These are phyloP conservation scores for Tamandua tetradactyla DNA, from an alignment of 2,797 vertebrate genomes.

Conservation along the genomic window DNA sequence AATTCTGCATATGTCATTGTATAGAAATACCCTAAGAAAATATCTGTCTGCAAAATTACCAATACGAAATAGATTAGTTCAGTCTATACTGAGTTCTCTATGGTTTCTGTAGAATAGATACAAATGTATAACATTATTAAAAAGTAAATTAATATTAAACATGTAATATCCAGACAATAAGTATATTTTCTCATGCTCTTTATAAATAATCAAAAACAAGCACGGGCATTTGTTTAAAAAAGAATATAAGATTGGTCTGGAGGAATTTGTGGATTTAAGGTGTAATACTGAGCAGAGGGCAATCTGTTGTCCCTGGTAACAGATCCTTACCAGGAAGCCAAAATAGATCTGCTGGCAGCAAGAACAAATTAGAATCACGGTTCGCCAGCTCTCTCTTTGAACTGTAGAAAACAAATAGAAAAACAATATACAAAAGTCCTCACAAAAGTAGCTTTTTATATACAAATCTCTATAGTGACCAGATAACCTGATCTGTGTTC, in stretches of 20 bases:
- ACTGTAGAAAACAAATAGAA: slow-evolving; percentile 81
- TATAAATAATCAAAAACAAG: slow-evolving; percentile 80
- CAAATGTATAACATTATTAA: slow-evolving; percentile 78
- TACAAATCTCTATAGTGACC: slow-evolving; percentile 81
- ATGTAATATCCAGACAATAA: slow-evolving; percentile 79
- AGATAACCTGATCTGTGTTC: slow-evolving; percentile 70
- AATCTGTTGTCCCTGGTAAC: slow-evolving; percentile 63
- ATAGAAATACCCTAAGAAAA: slow-evolving; percentile 87
- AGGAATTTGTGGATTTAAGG: slow-evolving; percentile 55
- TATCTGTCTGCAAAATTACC: slow-evolving; percentile 87
- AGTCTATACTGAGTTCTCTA: slow-evolving; percentile 81
- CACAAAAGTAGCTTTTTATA: slow-evolving; percentile 78
- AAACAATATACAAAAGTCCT: slow-evolving; percentile 82
- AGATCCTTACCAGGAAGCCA: slow-evolving; percentile 65
- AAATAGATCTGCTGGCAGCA: slow-evolving; percentile 74
- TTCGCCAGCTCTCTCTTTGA: slow-evolving; percentile 76
- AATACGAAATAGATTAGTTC: slow-evolving; percentile 83
- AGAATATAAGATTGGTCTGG: slow-evolving; percentile 56
- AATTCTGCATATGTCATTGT: slow-evolving; percentile 75
- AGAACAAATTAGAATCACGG: slow-evolving; percentile 80
- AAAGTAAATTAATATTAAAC: slow-evolving; percentile 76
- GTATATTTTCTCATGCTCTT: slow-evolving; percentile 79
- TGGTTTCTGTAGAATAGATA: slow-evolving; percentile 82
- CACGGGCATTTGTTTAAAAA: slow-evolving; percentile 49
- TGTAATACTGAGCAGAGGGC: slow-evolving; percentile 73